Conservation (phyloP, 2,113 vertebrate genomes). For the Brachyhypopomus occidentalis region DNA sequence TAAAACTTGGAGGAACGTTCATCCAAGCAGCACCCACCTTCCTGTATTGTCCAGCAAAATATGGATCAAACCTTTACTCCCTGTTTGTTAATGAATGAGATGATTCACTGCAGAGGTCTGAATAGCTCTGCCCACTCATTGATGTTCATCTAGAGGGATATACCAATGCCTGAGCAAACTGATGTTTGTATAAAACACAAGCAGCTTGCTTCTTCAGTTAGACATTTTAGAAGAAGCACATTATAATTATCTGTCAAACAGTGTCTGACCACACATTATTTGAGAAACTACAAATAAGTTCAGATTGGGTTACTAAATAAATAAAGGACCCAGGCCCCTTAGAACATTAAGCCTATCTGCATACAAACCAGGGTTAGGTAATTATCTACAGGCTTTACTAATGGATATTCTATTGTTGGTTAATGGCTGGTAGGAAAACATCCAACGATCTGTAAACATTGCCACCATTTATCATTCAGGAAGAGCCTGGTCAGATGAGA, state of each 20-base stretch:
- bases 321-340: neutral
- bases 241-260: neutral
- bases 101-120: neutral
- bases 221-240: neutral
- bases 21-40: neutral
- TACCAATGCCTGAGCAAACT: conserved; percentile 18
- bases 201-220: neutral
- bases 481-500: neutral
- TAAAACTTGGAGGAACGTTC: conserved; percentile 7
- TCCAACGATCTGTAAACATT: neutral
- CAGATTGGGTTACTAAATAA: conserved; percentile 27
- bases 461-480: neutral
- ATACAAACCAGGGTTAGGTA: neutral
- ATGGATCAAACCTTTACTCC: neutral
- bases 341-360: neutral
- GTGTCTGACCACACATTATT: conserved; percentile 2
- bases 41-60: conserved; percentile 2
- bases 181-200: neutral
- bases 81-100: conserved; percentile 22
- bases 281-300: neutral
- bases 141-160: conserved; percentile 3
- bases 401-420: conserved; percentile 53
- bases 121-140: conserved; percentile 4
- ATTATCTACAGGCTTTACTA: conserved; percentile 30
- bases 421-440: conserved; percentile 38